Percentiles rank a stretch among this genome's conserved stretches.
These are phyloP conservation scores for Brachypalpus laphriformis DNA, from an alignment of 2,888 invertebrate genomes.

Conservation along the genomic window DNA sequence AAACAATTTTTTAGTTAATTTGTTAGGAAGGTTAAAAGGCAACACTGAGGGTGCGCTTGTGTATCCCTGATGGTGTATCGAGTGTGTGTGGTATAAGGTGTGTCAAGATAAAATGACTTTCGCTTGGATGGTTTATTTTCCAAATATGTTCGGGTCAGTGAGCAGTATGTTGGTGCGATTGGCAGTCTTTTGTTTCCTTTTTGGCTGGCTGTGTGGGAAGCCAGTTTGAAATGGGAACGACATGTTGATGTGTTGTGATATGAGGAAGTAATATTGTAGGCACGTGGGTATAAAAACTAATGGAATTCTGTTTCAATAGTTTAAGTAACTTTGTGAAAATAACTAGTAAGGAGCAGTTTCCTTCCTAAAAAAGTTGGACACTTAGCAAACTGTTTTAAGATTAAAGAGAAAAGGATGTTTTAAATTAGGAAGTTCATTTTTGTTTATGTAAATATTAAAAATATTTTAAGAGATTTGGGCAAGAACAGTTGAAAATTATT, in stretches of 20 bases:
- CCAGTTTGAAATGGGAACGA: slow-evolving; percentile 21
- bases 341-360: too few species aligned
- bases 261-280: not conserved
- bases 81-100: slow-evolving; percentile 4
- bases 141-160: slow-evolving; percentile 49
- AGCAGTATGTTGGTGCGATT: slow-evolving; percentile 41
- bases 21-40: not conserved
- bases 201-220: not conserved
- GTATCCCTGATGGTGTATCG: slow-evolving; percentile 6
- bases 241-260: slow-evolving; percentile 8
- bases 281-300: not conserved
- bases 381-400: too few species aligned
- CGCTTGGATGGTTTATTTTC: slow-evolving; percentile 22
- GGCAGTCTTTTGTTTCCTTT: slow-evolving; percentile 49
- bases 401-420: too few species aligned
- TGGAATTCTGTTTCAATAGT: too few species aligned
- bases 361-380: too few species aligned
- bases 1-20: slow-evolving; percentile 42
- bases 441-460: too few species aligned
- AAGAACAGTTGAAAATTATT: too few species aligned
- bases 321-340: too few species aligned
- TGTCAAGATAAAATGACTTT: slow-evolving; percentile 43
- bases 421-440: too few species aligned
- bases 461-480: too few species aligned
- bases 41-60: not conserved